Conservation (phyloP, 2,888 invertebrate species). For the Sipha maydis region DNA sequence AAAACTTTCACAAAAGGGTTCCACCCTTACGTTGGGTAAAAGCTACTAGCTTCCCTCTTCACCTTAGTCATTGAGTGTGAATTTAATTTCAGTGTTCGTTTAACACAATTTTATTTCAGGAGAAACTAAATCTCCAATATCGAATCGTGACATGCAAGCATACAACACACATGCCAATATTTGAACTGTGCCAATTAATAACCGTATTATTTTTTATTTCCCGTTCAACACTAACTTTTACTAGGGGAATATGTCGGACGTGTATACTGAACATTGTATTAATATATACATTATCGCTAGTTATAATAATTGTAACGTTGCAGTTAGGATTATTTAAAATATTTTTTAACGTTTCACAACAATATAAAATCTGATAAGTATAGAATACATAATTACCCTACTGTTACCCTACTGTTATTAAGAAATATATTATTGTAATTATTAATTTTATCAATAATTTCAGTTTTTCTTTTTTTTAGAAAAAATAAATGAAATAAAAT, state of each 20-base stretch:
- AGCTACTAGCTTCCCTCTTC: slow-evolving; percentile 21
- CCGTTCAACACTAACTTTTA: not conserved
- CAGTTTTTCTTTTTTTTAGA: too few relatives aligned
- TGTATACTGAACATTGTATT: not conserved
- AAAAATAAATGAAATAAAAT: too few relatives aligned
- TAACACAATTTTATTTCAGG: slow-evolving; percentile 43
- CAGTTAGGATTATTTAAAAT: too few relatives aligned
- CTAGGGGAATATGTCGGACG: too few relatives aligned
- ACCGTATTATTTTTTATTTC: not conserved
- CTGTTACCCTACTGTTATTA: too few relatives aligned
- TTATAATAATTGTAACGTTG: too few relatives aligned
- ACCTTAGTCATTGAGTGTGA: slow-evolving; percentile 31
- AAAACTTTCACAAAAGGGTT: slow-evolving; percentile 55
- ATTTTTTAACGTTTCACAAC: too few relatives aligned
- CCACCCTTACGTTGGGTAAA: not conserved
- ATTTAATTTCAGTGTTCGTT: slow-evolving; percentile 48
- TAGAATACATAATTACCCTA: too few relatives aligned
- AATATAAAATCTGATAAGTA: too few relatives aligned
- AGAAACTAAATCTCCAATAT: slow-evolving; percentile 47
- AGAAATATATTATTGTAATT: too few relatives aligned
- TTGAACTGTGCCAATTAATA: not conserved
- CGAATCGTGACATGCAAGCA: slow-evolving; percentile 21
- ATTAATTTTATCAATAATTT: too few relatives aligned
- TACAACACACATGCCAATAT: slow-evolving; percentile 1
- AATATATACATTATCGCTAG: too few relatives aligned